Evolutionary conservation across 2,888 invertebrate species (phyloP).

Genomic region (Mechanitis mazaeus): DNA sequence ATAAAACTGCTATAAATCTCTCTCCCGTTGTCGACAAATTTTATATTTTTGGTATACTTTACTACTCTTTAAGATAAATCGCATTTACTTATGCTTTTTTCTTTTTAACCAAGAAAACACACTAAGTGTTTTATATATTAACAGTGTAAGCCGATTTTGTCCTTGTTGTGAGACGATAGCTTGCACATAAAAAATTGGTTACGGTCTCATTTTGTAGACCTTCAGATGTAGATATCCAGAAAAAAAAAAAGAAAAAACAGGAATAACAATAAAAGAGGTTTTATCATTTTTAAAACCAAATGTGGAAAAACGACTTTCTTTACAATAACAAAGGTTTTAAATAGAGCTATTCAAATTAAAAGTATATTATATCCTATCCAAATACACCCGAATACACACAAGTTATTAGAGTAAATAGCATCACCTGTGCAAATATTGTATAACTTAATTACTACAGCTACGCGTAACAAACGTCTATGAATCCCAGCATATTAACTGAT

Average conservation of each 20-base stretch:
- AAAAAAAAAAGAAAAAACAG: no score
- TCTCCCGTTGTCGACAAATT: not conserved
- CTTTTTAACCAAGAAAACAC: not conserved
- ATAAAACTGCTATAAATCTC: not conserved
- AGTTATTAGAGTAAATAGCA: constrained; percentile 1
- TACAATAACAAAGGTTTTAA: not conserved
- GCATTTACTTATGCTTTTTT: not conserved
- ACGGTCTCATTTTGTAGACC: no score
- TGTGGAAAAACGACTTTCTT: no score
- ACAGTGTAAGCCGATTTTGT: no score
- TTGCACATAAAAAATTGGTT: no score
- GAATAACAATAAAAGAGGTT: no score
- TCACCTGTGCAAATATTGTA: not conserved
- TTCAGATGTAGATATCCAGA: no score
- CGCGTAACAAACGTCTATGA: not conserved
- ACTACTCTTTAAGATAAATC: not conserved
- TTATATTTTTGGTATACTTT: not conserved
- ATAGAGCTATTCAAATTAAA: not conserved
- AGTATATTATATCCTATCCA: not conserved
- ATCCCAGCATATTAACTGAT: not conserved
- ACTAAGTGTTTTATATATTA: not conserved
- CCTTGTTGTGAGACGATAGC: no score
- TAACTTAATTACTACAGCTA: not conserved
- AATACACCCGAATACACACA: not conserved
- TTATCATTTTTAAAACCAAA: no score